Base-by-base conservation (phyloP, 1,140 invertebrate genomes). In the Microplitis demolitor region DNA sequence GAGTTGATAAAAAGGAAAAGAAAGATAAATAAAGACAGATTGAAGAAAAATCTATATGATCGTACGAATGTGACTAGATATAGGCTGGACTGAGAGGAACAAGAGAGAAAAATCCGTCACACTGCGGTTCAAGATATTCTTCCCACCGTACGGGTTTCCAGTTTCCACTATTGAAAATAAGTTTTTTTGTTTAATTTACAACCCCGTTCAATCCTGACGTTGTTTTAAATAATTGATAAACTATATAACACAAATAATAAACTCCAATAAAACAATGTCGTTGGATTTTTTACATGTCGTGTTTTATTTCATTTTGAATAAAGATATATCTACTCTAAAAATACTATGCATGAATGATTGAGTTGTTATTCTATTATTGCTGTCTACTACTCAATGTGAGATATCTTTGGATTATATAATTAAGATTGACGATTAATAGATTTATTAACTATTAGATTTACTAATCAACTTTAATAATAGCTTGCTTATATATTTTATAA, bases 131-230 rank as follows among this genome's bases (percentile, higher is more conserved):
- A n/a, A 61, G 31, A 51, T 45, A 45, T 71, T 74, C 72, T 78
- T 77, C 71, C 77, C 74, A 79, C 73, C 71, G 71, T 78, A 53
- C 73, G 60, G 72, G 73, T 76, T 77, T 71, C 61, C 60, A 74
- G 77, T 77, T 77, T 77, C 68, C 77, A 56, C 73, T 67, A 77
- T 79, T 69, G 74, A 75, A 71, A 75, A 64, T 9, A 9, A 45
- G 11, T 45, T 71, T 70, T 69, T 37, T 76, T 69, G 34, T 53
- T 16, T 1, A 51, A 33, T 54, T 14, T 73, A 74, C 61, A 16
- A 64, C 45, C 39, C 60, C n/a, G 33, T 11, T 54, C 16, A n/a
- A 37, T 13, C 61, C 4, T n/a, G 16, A 14, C 4, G 13, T 13
- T 45, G 13, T n/a, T 63, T 6, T 63, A 11, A 63, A 37, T 37